Base-by-base conservation (phyloP, 2,797 vertebrate species). In the Sebastes steindachneri region DNA sequence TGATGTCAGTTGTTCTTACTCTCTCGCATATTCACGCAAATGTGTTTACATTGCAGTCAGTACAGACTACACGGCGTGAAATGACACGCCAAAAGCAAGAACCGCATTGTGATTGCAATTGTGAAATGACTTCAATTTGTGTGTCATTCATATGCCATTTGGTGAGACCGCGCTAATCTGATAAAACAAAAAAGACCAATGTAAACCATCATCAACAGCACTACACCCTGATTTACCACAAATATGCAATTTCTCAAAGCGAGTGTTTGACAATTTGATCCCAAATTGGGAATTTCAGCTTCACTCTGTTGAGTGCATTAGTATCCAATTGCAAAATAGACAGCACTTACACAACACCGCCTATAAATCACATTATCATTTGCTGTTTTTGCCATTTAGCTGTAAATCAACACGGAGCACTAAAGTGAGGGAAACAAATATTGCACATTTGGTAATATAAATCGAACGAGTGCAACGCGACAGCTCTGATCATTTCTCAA, bases 341-440 rank as follows among this genome's bases (percentile, higher is more conserved):
- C 65, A 28, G 9, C 69, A 55, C 51, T 64, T 17, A 28, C 17
- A 64, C 23, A 62, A 58, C 21, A 28, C 21, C 10, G 9, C 45
- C 23, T 28, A 17, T 26, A 68, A 51, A 70, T 66, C 17, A 23
- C 15, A 53, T 65, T 11, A 35, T 41, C 21, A 58, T 59, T 35
- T 80, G 59, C 21, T 58, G 51, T 64, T 84, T 53, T 33, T 7
- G 65, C 12, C 45, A 23, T 63, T 75, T 64, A 68, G 41, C 68
- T 64, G 54, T 66, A 41, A 79, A 66, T 68, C n/a, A 65, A 66
- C 35, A 67, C 4, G 2, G 6, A 26, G 26, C 23, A 60, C 7
- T 37, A 31, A 67, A 29, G 21, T 35, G 51, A 68, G 26, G 35
- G 35, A 55, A 70, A 55, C 21, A 51, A 48, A 68, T 53, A 45